Conservation (phyloP, 1,140 invertebrate species). For the Drosophila carrolli region DNA sequence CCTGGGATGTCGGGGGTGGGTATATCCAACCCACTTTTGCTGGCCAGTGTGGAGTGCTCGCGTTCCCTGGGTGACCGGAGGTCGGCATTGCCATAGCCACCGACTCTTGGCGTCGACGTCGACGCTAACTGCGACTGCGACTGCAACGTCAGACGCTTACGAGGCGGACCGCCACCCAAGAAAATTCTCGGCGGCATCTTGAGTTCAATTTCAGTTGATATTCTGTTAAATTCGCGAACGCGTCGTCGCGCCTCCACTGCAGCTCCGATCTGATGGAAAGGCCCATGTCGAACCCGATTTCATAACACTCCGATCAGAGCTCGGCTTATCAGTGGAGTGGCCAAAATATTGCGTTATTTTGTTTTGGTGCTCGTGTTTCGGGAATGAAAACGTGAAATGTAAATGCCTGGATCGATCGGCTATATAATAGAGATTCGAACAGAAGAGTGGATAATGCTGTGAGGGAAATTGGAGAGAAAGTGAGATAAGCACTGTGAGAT, state of each 20-base stretch:
- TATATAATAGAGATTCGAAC: background rate
- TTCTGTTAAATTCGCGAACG: constrained; percentile 82
- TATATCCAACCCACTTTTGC: background rate
- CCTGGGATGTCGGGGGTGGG: background rate
- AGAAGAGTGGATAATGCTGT: constrained; percentile 4
- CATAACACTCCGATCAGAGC: constrained; percentile 4
- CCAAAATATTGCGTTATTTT: constrained; percentile 1
- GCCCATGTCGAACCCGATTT: constrained; percentile 14
- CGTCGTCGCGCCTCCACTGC: constrained; percentile 72
- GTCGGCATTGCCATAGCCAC: constrained; percentile 45
- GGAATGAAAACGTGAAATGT: constrained; percentile 9
- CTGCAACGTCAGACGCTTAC: constrained; percentile 30
- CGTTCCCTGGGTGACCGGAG: constrained; percentile 43
- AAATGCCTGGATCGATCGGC: background rate
- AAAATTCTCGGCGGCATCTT: constrained; percentile 77
- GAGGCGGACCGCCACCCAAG: constrained; percentile 64
- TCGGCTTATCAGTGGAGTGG: constrained; percentile 27
- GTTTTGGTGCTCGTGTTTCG: constrained; percentile 11
- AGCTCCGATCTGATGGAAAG: constrained; percentile 37
- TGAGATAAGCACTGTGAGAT: constrained; percentile 23
- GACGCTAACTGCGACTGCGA: constrained; percentile 42
- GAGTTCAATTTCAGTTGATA: constrained; percentile 81
- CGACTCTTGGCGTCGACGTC: constrained; percentile 14
- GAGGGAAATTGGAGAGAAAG: constrained; percentile 15
- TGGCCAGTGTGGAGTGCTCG: constrained; percentile 45